Percentiles rank a stretch among this genome's conserved stretches.
These are phyloP conservation scores for Sebastes vulpes DNA, from an alignment of 2,797 vertebrate genomes.

Conservation along the genomic window DNA sequence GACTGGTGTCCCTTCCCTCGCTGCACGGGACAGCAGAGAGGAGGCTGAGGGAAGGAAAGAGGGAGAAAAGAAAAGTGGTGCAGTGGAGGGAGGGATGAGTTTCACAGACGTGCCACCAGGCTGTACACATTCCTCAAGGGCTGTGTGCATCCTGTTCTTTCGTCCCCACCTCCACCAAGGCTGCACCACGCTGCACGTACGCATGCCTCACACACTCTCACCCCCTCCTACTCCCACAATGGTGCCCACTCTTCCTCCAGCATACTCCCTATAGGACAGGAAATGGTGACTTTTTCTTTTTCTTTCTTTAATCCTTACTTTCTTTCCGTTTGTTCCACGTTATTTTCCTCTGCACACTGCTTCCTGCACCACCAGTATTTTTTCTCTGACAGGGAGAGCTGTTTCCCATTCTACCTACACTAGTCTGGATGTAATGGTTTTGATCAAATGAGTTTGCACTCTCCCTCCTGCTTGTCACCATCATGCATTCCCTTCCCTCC, in stretches of 20 bases:
- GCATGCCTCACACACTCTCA: conserved; percentile 55
- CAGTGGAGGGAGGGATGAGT: conserved; percentile 63
- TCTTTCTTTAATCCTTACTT: conserved; percentile 6
- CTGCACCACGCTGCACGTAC: conserved; percentile 81
- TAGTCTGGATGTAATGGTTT: conserved; percentile 23
- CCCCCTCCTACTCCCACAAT: conserved; percentile 40
- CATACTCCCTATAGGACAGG: conserved; percentile 82
- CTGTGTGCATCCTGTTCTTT: conserved; percentile 87
- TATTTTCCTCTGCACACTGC: neutral
- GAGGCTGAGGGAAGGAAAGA: conserved; percentile 1
- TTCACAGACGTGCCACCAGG: conserved; percentile 75
- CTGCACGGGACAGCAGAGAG: neutral
- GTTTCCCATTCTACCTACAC: conserved; percentile 20
- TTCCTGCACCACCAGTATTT: neutral
- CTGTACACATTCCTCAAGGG: conserved; percentile 84
- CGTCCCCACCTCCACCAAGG: conserved; percentile 78
- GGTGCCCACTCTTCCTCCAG: conserved; percentile 80
- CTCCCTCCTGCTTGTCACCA: neutral
- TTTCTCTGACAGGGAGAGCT: neutral
- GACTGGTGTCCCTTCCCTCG: conserved; percentile 31
- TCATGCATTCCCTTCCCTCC: neutral
- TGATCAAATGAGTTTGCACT: conserved; percentile 19
- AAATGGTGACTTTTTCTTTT: conserved; percentile 75
- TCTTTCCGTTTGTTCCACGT: conserved; percentile 6
- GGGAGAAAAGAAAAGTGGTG: conserved; percentile 14